phyloP scores from a whole-genome alignment of 2,113 vertebrate species.

The Coptodon bakossiorum region DNA sequence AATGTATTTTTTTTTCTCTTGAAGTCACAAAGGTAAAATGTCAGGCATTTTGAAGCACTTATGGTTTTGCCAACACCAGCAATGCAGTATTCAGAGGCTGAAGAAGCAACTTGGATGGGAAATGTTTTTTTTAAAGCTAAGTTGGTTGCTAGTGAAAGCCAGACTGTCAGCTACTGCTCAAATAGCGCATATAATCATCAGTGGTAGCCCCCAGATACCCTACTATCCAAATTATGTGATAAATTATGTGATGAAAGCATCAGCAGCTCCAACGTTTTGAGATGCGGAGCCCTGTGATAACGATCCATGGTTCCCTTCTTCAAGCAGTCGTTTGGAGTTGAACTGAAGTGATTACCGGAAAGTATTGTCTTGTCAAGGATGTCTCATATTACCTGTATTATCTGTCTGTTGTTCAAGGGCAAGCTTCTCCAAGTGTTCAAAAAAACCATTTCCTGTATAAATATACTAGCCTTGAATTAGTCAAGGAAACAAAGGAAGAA shows the following conservation, averaged over 20 bases:
- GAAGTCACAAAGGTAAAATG: slow-evolving; percentile 6
- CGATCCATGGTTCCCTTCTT: not conserved
- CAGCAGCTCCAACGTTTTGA: not conserved
- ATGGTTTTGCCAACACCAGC: slow-evolving; percentile 41
- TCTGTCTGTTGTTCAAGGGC: not conserved
- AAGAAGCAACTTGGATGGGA: not conserved
- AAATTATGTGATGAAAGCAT: not conserved
- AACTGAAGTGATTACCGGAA: not conserved
- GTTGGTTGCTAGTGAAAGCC: not conserved
- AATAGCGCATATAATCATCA: not conserved
- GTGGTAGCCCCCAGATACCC: not conserved
- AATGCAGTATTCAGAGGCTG: slow-evolving; percentile 11
- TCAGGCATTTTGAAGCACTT: slow-evolving; percentile 20
- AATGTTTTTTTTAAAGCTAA: not conserved
- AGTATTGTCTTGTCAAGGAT: not conserved
- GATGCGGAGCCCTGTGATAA: not conserved
- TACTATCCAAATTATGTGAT: not conserved
- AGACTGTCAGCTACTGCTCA: not conserved
- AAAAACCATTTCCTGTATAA: not conserved
- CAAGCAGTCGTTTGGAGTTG: not conserved
- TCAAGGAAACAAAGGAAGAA: not conserved
- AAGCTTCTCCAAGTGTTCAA: not conserved
- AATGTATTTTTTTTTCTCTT: slow-evolving; percentile 21
- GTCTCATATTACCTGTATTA: not conserved
- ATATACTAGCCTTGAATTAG: not conserved